Evolutionary conservation across 2,113 vertebrate genomes (phyloP).

Genomic region (Plestiodon gilberti): DNA sequence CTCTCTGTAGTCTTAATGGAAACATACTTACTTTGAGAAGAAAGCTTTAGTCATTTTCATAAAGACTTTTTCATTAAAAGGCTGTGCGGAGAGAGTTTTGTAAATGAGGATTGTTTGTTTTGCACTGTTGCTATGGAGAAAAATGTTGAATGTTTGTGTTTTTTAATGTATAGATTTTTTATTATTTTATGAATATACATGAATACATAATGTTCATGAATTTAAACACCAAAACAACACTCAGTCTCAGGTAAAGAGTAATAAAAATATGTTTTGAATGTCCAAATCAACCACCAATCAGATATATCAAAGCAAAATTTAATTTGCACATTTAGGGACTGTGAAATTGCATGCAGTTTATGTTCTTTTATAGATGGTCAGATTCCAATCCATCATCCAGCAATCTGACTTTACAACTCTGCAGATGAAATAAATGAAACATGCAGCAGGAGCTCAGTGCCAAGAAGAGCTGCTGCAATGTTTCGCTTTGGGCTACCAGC

Average conservation of each 20-base stretch:
- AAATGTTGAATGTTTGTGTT: not conserved
- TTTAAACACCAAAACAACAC: no score
- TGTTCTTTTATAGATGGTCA: no score
- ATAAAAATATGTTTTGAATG: not conserved
- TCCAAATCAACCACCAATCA: not conserved
- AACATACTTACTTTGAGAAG: not conserved
- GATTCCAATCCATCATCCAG: not conserved
- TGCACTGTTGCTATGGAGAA: not conserved
- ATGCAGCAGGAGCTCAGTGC: no score
- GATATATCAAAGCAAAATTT: not conserved
- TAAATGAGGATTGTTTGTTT: not conserved
- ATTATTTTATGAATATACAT: not conserved
- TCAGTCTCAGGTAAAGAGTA: not conserved
- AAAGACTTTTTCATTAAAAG: not conserved
- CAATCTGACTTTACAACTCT: not conserved
- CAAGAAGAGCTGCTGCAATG: not conserved
- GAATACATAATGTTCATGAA: not conserved
- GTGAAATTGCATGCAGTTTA: no score
- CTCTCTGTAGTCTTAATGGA: not conserved
- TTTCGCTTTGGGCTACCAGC: not conserved
- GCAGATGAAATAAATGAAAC: not conserved
- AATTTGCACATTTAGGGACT: not conserved
- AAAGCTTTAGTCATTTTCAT: not conserved
- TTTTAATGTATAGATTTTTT: not conserved
- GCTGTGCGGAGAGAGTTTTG: no score